These are phyloP conservation scores for Trichechus manatus DNA, from an alignment of 2,113 vertebrate genomes.

Conservation along the genomic window DNA sequence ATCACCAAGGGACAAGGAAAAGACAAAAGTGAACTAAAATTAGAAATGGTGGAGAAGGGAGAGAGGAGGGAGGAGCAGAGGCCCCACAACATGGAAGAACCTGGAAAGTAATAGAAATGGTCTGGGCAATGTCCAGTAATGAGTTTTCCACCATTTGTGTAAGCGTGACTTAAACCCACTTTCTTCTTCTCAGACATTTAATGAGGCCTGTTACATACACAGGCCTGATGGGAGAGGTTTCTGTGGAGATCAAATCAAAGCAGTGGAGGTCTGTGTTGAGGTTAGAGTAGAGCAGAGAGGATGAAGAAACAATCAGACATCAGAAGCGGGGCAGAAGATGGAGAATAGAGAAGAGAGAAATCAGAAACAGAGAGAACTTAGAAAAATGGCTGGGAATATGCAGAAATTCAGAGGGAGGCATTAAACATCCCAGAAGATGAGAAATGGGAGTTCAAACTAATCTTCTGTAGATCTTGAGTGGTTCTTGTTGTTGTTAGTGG, in stretches of 20 bases:
- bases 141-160: neutral
- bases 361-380: neutral
- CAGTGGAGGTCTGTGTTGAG: neutral
- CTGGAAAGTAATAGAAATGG: neutral
- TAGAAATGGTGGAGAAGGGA: neutral
- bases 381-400: neutral
- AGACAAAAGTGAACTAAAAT: neutral
- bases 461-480: neutral
- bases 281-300: neutral
- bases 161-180: neutral
- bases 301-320: neutral
- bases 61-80: neutral
- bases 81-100: rapidly evolving
- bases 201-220: neutral
- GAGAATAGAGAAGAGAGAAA: neutral
- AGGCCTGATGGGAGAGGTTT: neutral
- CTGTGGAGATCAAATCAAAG: neutral
- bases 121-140: neutral
- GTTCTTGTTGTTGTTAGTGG: neutral
- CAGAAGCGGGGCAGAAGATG: neutral
- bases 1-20: neutral
- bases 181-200: neutral
- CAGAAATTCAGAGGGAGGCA: neutral
- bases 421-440: neutral
- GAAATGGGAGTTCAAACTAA: neutral